Conservation (phyloP, 2,113 vertebrate species). For the Gobius niger region DNA sequence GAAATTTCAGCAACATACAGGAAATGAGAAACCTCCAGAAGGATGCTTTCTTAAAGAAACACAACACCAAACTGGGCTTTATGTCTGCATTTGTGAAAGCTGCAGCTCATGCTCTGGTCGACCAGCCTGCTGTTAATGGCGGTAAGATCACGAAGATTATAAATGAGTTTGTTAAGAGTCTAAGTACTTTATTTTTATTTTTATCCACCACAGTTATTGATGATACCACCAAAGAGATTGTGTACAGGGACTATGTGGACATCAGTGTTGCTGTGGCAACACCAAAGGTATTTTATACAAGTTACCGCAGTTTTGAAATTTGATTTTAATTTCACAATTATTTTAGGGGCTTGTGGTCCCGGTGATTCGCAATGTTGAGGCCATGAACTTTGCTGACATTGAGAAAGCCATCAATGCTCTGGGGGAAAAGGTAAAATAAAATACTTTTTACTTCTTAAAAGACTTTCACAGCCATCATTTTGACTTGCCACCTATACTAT, state of each 20-base stretch:
- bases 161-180: not conserved
- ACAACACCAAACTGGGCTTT: conserved; percentile 90
- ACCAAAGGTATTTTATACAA: conserved; percentile 79
- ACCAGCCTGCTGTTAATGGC: conserved; percentile 91
- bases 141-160: conserved; percentile 65
- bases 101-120: conserved; percentile 85
- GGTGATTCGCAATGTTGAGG: conserved; percentile 90
- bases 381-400: conserved; percentile 91
- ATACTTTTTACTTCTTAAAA: not conserved
- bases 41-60: conserved; percentile 90
- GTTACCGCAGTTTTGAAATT: not conserved
- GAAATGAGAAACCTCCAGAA: conserved; percentile 87
- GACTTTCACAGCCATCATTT: not conserved
- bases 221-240: conserved; percentile 91
- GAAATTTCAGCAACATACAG: conserved; percentile 84
- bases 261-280: conserved; percentile 94
- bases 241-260: conserved; percentile 95
- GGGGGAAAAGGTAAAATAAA: conserved; percentile 90
- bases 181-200: not conserved
- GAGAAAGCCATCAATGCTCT: conserved; percentile 87
- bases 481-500: not conserved
- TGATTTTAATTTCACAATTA: not conserved
- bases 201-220: conserved; percentile 85
- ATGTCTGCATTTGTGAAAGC: conserved; percentile 97
- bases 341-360: conserved; percentile 91